These are phyloP conservation scores for Melinaea menophilus DNA, from an alignment of 2,888 invertebrate species.

Conservation along the genomic window DNA sequence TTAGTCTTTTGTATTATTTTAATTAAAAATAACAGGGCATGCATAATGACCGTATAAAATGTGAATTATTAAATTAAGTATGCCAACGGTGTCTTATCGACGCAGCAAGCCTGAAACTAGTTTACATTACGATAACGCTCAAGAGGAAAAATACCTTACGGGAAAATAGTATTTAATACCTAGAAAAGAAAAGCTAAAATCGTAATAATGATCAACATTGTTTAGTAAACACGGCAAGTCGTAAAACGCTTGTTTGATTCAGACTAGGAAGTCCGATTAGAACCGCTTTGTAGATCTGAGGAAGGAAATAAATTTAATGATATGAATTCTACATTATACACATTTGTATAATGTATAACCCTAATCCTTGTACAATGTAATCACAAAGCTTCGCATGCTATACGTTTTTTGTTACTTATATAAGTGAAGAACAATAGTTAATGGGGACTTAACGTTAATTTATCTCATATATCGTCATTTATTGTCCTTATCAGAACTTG, in stretches of 20 bases:
- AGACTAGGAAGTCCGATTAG: slow-evolving; percentile 12
- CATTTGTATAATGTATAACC: background rate
- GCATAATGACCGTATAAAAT: background rate
- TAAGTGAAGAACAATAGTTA: too few species aligned
- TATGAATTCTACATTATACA: background rate
- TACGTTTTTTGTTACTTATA: too few species aligned
- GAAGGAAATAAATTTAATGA: slow-evolving; percentile 1
- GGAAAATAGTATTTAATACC: slow-evolving; percentile 7
- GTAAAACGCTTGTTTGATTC: slow-evolving; percentile 22
- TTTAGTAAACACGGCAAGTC: slow-evolving; percentile 24
- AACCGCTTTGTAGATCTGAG: slow-evolving; percentile 1
- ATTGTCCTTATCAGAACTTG: too few species aligned
- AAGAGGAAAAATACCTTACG: slow-evolving; percentile 1
- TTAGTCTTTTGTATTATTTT: background rate
- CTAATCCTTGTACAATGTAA: background rate
- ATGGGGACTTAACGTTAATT: too few species aligned
- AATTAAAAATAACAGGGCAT: background rate
- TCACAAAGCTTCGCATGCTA: background rate
- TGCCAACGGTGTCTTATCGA: slow-evolving; percentile 13
- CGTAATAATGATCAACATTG: background rate
- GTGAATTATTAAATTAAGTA: slow-evolving; percentile 1
- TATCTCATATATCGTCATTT: too few species aligned
- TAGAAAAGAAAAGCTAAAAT: slow-evolving; percentile 5
- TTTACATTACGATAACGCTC: slow-evolving; percentile 34
- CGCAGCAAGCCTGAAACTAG: slow-evolving; percentile 16